Evolutionary conservation across 2,888 invertebrate genomes (phyloP).

Genomic region (Himalopsyche anomala): DNA sequence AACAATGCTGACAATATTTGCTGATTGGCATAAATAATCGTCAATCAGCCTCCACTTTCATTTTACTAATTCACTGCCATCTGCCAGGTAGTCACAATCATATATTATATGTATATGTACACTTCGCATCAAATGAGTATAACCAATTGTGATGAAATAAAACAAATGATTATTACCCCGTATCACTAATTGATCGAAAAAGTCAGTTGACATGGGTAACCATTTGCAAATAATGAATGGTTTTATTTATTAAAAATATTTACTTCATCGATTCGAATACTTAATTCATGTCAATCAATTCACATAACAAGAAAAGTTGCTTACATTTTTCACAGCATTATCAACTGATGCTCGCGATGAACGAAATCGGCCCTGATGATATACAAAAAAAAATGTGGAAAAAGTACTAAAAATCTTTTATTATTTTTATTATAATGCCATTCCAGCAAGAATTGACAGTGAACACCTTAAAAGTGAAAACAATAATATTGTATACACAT

Average conservation of each 20-base stretch:
- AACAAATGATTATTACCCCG: not conserved
- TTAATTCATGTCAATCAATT: no score
- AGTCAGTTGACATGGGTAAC: not conserved
- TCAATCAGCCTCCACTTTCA: slow-evolving; percentile 11
- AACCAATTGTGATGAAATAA: slow-evolving; percentile 16
- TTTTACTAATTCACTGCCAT: slow-evolving; percentile 26
- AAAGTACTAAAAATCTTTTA: no score
- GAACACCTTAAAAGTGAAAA: no score
- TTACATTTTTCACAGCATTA: no score
- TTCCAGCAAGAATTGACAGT: no score
- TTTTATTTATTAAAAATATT: not conserved
- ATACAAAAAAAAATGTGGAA: no score
- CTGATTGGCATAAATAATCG: slow-evolving; percentile 17
- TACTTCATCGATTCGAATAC: no score
- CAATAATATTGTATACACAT: no score
- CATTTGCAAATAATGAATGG: not conserved
- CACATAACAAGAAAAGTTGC: no score
- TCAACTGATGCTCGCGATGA: no score
- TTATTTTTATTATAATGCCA: no score
- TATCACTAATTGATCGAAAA: not conserved
- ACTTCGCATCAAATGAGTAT: not conserved
- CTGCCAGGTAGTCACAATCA: not conserved
- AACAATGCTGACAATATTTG: not conserved
- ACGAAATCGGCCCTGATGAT: no score
- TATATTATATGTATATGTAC: not conserved